A percentile compares a stretch with the other conserved stretches of the same genome.
Conservation (phyloP, 2,888 invertebrate genomes). For the Melitaea athalia region DNA sequence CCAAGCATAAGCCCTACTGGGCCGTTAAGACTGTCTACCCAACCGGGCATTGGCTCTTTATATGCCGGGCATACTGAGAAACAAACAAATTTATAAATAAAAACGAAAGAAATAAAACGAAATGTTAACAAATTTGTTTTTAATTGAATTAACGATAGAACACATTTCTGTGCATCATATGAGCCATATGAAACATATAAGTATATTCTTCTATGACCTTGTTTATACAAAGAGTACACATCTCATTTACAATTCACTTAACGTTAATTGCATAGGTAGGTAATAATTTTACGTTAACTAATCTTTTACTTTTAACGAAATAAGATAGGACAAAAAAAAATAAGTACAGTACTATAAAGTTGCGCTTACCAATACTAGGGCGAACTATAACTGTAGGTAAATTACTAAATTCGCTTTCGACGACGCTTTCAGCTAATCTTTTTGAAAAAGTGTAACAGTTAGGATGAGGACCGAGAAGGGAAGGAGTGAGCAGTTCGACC, state of each 20-base stretch:
- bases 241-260: too few species aligned
- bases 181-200: too few species aligned
- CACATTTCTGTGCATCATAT: too few species aligned
- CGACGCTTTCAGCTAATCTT: constrained; percentile 91
- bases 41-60: constrained; percentile 88
- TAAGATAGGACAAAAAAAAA: background rate
- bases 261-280: too few species aligned
- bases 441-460: constrained; percentile 98
- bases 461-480: constrained; percentile 89
- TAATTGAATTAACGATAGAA: too few species aligned
- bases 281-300: too few species aligned
- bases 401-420: constrained; percentile 87
- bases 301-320: background rate
- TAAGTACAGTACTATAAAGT: background rate
- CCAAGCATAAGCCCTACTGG: constrained; percentile 92
- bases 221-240: too few species aligned
- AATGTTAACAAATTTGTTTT: background rate
- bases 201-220: too few species aligned
- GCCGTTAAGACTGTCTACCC: constrained; percentile 96
- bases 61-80: constrained; percentile 71
- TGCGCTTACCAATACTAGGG: constrained; percentile 92
- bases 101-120: background rate
- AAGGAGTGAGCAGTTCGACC: constrained; percentile 84
- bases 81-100: background rate
- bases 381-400: constrained; percentile 93